Evolutionary conservation across 2,888 invertebrate genomes (phyloP).

Genomic region (Megastigmus dorsalis): DNA sequence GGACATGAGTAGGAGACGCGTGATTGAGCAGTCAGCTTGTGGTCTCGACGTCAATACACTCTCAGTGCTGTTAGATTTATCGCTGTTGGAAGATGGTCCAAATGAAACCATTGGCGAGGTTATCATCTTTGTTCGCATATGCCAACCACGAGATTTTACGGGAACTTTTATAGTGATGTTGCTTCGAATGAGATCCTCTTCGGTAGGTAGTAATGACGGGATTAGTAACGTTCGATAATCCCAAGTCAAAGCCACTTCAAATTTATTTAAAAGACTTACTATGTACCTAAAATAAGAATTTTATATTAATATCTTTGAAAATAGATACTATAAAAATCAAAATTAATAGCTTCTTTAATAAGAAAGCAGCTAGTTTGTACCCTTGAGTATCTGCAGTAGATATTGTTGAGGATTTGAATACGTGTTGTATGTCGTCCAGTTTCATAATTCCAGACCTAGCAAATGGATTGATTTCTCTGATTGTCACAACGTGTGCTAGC

Average conservation of each 20-base stretch:
- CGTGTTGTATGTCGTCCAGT: slow-evolving; percentile 91
- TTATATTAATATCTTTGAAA: too few species aligned
- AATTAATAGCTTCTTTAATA: too few species aligned
- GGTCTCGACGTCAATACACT: slow-evolving; percentile 75
- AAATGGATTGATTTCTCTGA: slow-evolving; percentile 97
- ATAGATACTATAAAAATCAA: too few species aligned
- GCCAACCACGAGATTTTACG: slow-evolving; percentile 82
- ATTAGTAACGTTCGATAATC: slow-evolving; percentile 92
- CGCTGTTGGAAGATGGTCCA: slow-evolving; percentile 53
- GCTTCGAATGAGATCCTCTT: slow-evolving; percentile 78
- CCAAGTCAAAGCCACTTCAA: slow-evolving; percentile 97
- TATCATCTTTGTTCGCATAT: slow-evolving; percentile 77
- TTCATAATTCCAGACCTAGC: slow-evolving; percentile 95
- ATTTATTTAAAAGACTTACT: slow-evolving; percentile 94
- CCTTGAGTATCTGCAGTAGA: slow-evolving; percentile 83
- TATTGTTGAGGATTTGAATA: slow-evolving; percentile 91
- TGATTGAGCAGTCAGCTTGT: slow-evolving; percentile 78
- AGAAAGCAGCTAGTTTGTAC: too few species aligned
- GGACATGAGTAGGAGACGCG: slow-evolving; percentile 91
- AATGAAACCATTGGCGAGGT: slow-evolving; percentile 73
- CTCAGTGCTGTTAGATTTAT: slow-evolving; percentile 65
- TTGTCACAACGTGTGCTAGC: slow-evolving; percentile 96
- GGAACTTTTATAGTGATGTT: slow-evolving; percentile 76
- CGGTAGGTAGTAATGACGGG: slow-evolving; percentile 90
- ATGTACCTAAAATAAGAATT: slow-evolving; percentile 75